phyloP scores from a whole-genome alignment of 2,888 invertebrate species.

The Tipula confusa region DNA sequence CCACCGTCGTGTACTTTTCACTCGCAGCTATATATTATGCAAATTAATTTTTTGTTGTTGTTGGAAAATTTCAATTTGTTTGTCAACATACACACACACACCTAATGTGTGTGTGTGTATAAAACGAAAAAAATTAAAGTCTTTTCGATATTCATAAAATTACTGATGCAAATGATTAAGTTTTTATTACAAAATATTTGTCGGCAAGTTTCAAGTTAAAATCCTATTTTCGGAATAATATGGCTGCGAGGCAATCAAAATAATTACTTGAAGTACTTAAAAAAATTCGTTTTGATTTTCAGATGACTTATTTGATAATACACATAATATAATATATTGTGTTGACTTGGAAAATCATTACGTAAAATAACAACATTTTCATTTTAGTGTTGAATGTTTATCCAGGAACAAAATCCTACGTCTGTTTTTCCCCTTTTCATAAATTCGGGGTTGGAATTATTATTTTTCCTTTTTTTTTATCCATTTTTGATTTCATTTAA shows the following conservation, averaged over 20 bases:
- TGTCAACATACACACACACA: too few relatives aligned
- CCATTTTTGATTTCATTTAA: conserved; percentile 1
- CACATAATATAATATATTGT: background rate
- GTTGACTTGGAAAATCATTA: background rate
- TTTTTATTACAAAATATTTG: background rate
- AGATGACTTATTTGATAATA: conserved; percentile 14
- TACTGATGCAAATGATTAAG: background rate
- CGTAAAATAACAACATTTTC: background rate
- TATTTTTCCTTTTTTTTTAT: background rate
- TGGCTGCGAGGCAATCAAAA: background rate
- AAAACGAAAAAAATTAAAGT: background rate
- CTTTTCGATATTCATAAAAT: background rate
- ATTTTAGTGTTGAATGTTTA: background rate
- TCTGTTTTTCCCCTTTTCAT: background rate
- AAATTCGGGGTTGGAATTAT: background rate
- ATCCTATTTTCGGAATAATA: background rate
- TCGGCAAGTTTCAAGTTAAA: too few relatives aligned
- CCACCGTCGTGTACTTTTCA: background rate
- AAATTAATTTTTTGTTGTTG: too few relatives aligned
- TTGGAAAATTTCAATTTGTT: background rate
- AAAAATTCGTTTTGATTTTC: background rate
- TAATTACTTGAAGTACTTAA: conserved; percentile 12
- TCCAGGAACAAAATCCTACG: background rate
- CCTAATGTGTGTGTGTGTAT: too few relatives aligned
- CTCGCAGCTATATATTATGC: background rate